These are phyloP conservation scores for Araneus ventricosus DNA, from an alignment of 1,140 invertebrate genomes.

Conservation along the genomic window DNA sequence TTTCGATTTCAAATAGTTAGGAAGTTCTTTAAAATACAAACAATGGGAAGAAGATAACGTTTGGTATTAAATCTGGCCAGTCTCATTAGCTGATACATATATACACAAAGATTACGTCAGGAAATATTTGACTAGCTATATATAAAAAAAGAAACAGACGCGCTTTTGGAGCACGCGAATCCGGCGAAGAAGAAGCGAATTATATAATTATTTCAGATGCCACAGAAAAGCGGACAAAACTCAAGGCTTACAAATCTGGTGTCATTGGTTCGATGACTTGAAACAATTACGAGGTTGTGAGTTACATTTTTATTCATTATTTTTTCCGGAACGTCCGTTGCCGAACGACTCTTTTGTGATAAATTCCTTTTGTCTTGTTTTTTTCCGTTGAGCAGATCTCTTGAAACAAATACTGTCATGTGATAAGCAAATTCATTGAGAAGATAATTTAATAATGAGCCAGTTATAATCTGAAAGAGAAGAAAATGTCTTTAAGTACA, in stretches of 20 bases:
- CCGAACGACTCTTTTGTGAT: not conserved
- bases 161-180: not conserved
- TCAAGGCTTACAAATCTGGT: conserved; percentile 67
- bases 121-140: conserved; percentile 67
- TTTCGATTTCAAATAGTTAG: not conserved
- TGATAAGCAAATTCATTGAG: conserved; percentile 61
- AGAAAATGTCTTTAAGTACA: not conserved
- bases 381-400: conserved; percentile 66
- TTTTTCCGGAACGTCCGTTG: not conserved
- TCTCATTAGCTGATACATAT: conserved; percentile 55
- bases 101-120: conserved; percentile 64
- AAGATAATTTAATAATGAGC: conserved; percentile 56
- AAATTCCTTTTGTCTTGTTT: not conserved
- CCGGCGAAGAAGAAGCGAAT: conserved; percentile 2
- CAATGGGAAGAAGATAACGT: not conserved
- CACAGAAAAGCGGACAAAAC: not conserved
- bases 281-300: conserved; percentile 27
- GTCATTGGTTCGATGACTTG: conserved; percentile 50
- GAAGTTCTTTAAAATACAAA: not conserved
- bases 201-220: conserved; percentile 3
- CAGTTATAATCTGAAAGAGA: conserved; percentile 54
- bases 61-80: conserved; percentile 26
- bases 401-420: conserved; percentile 63
- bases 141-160: not conserved
- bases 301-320: not conserved